Conservation (phyloP, 2,797 vertebrate species). For the Eulemur coronatus region DNA sequence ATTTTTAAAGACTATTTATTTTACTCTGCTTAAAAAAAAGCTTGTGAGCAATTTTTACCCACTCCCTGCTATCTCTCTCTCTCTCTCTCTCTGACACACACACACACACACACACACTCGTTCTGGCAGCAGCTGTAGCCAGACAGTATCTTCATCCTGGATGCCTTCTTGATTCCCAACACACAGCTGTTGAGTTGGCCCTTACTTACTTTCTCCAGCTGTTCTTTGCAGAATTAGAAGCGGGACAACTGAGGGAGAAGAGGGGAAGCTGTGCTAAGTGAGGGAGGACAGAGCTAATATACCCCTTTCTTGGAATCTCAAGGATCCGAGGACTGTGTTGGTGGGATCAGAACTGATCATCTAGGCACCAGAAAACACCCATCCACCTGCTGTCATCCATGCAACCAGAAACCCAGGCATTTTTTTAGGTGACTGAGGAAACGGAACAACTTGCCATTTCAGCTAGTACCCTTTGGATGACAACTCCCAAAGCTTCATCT, state of each 20-base stretch:
- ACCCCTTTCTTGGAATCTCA: constrained; percentile 49
- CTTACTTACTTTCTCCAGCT: constrained; percentile 47
- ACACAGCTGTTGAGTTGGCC: constrained; percentile 55
- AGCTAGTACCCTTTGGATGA: neutral
- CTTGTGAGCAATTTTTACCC: neutral
- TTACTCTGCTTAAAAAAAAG: neutral
- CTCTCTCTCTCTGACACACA: neutral
- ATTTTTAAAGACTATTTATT: constrained; percentile 22
- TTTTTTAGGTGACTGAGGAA: neutral
- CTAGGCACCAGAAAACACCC: neutral
- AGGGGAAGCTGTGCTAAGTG: neutral
- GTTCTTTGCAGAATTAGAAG: constrained; percentile 64
- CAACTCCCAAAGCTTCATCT: neutral
- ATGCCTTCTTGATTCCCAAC: constrained; percentile 33
- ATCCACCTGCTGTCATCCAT: neutral
- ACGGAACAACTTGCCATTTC: neutral
- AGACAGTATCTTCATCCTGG: neutral
- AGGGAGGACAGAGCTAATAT: neutral
- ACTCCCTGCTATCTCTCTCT: neutral
- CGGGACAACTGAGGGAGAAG: constrained; percentile 34
- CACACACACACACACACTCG: neutral
- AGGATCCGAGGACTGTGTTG: constrained; percentile 16
- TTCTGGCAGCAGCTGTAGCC: constrained; percentile 28
- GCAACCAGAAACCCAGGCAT: neutral
- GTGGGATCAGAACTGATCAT: neutral